Evolutionary conservation across 2,888 invertebrate species (phyloP).

Genomic region (Athalia cordata): DNA sequence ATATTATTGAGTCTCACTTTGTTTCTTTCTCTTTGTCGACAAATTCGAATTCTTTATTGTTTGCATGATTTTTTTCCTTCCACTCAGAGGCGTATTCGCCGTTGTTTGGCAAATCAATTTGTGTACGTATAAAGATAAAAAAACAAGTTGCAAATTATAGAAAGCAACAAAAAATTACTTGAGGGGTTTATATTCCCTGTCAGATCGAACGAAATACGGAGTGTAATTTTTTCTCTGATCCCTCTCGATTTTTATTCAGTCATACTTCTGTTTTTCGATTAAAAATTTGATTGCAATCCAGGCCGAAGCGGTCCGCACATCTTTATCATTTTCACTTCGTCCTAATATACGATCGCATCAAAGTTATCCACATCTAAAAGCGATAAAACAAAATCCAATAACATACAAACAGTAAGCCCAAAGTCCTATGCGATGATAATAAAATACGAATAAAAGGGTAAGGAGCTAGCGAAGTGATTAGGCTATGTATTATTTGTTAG

Average conservation of each 20-base stretch:
- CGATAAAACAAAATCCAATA: slow-evolving; percentile 44
- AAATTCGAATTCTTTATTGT: background rate
- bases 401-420: slow-evolving; percentile 36
- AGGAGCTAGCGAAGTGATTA: background rate
- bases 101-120: too few relatives aligned
- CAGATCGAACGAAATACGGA: too few relatives aligned
- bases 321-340: slow-evolving; percentile 1
- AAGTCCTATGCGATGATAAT: slow-evolving; percentile 41
- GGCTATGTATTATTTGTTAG: background rate
- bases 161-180: too few relatives aligned
- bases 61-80: background rate
- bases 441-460: slow-evolving; percentile 35
- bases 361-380: slow-evolving; percentile 30
- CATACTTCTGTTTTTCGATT: too few relatives aligned
- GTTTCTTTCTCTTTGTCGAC: background rate
- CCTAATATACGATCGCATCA: slow-evolving; percentile 14
- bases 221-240: too few relatives aligned
- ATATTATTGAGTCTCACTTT: background rate
- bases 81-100: too few relatives aligned
- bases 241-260: too few relatives aligned
- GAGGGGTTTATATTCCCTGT: too few relatives aligned
- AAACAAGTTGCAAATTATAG: too few relatives aligned
- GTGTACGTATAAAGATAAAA: too few relatives aligned
- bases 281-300: too few relatives aligned
- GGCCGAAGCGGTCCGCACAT: background rate